phyloP scores from a whole-genome alignment of 2,888 invertebrate species.

The Sinhomidia bicolor region DNA sequence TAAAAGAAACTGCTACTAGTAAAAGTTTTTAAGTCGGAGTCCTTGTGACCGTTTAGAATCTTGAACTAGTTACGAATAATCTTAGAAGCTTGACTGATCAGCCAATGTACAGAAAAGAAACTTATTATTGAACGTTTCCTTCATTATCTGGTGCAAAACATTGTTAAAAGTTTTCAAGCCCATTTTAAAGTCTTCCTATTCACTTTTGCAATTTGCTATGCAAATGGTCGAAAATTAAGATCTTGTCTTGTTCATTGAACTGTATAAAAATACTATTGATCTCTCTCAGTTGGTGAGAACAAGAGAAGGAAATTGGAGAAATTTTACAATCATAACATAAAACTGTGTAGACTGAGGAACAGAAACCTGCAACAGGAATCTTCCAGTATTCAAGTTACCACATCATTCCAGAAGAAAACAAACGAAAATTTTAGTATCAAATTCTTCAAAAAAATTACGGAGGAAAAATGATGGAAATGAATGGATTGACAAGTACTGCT shows the following conservation, averaged over 20 bases:
- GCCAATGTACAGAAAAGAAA: not conserved
- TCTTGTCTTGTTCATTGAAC: conserved; percentile 19
- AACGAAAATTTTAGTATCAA: conserved; percentile 41
- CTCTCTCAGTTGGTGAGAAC: not conserved
- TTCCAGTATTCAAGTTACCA: conserved; percentile 73
- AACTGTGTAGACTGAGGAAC: conserved; percentile 66
- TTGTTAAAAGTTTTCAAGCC: not conserved
- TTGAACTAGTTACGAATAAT: too few relatives aligned
- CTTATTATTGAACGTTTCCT: not conserved
- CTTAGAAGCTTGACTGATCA: not conserved
- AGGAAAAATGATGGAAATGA: conserved; percentile 66
- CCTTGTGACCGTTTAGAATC: too few relatives aligned
- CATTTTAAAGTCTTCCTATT: conserved; percentile 5
- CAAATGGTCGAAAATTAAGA: not conserved
- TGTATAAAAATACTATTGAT: conserved; percentile 13
- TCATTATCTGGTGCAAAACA: not conserved
- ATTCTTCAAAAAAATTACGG: conserved; percentile 19
- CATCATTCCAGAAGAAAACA: conserved; percentile 57
- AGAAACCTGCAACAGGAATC: conserved; percentile 71
- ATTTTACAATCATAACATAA: conserved; percentile 40
- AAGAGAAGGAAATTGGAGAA: conserved; percentile 4
- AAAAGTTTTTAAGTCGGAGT: not conserved
- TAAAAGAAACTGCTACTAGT: not conserved
- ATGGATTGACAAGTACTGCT: conserved; percentile 61
- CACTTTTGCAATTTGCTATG: not conserved